Base-by-base conservation (phyloP, 2,113 vertebrate species). In the Pangasianodon hypophthalmus region DNA sequence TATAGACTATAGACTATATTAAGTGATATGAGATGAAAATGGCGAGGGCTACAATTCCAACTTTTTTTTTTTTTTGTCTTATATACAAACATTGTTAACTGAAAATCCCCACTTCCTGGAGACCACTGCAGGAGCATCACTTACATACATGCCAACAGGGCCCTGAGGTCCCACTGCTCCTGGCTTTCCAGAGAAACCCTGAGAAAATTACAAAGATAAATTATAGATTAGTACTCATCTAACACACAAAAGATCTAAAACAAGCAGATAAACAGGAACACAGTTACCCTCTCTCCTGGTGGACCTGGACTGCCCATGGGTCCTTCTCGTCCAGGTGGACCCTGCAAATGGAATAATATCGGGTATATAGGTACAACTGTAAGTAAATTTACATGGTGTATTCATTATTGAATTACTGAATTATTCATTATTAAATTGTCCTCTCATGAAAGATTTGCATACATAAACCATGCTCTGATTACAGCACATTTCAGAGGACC, bases 141-240 rank as follows among this genome's bases (percentile, higher is more conserved):
- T 98, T 96, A 98, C 97, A 92, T 97, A 95, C 95, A 95, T 95
- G 95, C 97, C 97, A 85, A 98, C 97, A 85, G 94, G 94, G 91
- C 97, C 97, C 92, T 98, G 97, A 0, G 94, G 95, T 91, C 97
- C 97, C 73, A 96, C 96, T 1, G 46, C 26, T 83, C 97, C 97
- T 0, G 95, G 92, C 88, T 97, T 97, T 82, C 97, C 97, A 81
- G 95, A 94, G 85, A 97, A 95, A 48, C 97, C 97, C 97, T 98
- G 92, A 50, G 90, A 85, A 93, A n/a, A 90, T 44, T 91, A 52
- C 84, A 56, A 73, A 84, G 13, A n/a, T n/a, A 56, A 62, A 62
- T 84, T 62, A 46, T 44, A 62, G 26, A 73, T 46, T 83, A 18
- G 64, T 24, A 56, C 41, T 44, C 16, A 69, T 11, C 18, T 58